Conservation (phyloP, 2,113 vertebrate genomes). For the Gallinago undulata region DNA sequence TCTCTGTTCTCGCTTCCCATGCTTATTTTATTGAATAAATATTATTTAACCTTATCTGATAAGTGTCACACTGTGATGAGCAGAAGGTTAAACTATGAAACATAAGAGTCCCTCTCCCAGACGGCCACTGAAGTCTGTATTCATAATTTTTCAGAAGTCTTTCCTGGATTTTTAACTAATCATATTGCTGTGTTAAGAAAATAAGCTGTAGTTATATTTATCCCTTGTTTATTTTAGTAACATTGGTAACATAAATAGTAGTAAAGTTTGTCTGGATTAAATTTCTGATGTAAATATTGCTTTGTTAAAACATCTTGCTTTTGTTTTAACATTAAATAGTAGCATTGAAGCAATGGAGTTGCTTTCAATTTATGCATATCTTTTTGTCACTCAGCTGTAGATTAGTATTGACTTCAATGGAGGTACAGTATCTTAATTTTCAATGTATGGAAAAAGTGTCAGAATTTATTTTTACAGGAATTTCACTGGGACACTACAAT, state of each 20-base stretch:
- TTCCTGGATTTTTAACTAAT: neutral
- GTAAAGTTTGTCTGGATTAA: neutral
- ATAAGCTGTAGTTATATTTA: neutral
- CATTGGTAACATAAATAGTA: neutral
- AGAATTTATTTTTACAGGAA: neutral
- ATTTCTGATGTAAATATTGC: neutral
- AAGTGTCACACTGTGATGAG: neutral
- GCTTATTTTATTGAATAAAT: neutral
- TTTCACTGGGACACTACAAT: neutral
- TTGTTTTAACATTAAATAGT: neutral
- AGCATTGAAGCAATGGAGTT: neutral
- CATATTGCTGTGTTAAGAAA: neutral
- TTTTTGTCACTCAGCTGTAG: neutral
- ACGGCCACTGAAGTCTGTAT: neutral
- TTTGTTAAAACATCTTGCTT: neutral
- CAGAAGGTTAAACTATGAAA: neutral
- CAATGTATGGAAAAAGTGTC: neutral
- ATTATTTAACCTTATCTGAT: neutral
- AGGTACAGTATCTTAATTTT: neutral
- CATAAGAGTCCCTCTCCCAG: neutral
- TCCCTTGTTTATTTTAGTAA: neutral
- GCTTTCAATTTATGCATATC: neutral
- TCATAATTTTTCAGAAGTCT: neutral
- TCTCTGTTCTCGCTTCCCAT: neutral
- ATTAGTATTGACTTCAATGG: neutral